phyloP scores from a whole-genome alignment of 2,797 vertebrate species.

The Pantherophis alleghaniensis region DNA sequence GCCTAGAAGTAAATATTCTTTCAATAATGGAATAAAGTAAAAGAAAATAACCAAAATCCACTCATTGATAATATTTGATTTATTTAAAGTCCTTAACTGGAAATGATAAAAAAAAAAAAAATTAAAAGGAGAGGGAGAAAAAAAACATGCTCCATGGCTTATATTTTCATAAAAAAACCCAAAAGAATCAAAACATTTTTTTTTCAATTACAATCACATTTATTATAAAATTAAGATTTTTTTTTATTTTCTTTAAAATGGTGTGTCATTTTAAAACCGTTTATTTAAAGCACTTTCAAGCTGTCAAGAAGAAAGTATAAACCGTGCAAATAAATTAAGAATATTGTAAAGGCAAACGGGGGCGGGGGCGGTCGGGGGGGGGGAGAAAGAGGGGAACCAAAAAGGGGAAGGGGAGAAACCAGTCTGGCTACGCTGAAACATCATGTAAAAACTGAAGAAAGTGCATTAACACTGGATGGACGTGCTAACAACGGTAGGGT shows the following conservation, averaged over 20 bases:
- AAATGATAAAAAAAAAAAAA: conserved; percentile 74
- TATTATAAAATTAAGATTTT: conserved; percentile 83
- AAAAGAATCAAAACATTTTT: conserved; percentile 77
- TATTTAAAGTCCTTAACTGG: conserved; percentile 79
- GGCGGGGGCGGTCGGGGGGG: conserved; percentile 2
- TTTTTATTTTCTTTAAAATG: conserved; percentile 67
- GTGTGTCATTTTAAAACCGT: conserved; percentile 70
- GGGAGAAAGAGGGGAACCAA: background rate
- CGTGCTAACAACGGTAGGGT: conserved; percentile 65
- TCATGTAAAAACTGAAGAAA: conserved; percentile 74
- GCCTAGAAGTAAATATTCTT: background rate
- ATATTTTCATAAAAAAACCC: conserved; percentile 57
- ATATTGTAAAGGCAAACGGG: conserved; percentile 77
- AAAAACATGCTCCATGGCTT: conserved; percentile 68
- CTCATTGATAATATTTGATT: conserved; percentile 73
- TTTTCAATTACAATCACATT: conserved; percentile 80
- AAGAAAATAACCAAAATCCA: conserved; percentile 52
- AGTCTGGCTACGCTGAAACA: conserved; percentile 74
- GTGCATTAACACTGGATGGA: conserved; percentile 81
- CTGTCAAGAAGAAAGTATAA: conserved; percentile 77
- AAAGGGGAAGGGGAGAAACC: conserved; percentile 48
- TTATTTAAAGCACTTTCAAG: conserved; percentile 76
- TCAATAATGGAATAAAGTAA: background rate
- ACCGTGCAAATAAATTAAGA: conserved; percentile 92
- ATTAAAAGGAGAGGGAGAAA: background rate